Evolutionary conservation across 2,797 vertebrate species (phyloP), one percentile per base, ranked within the genome.

Genomic region (Coilia nasus): DNA sequence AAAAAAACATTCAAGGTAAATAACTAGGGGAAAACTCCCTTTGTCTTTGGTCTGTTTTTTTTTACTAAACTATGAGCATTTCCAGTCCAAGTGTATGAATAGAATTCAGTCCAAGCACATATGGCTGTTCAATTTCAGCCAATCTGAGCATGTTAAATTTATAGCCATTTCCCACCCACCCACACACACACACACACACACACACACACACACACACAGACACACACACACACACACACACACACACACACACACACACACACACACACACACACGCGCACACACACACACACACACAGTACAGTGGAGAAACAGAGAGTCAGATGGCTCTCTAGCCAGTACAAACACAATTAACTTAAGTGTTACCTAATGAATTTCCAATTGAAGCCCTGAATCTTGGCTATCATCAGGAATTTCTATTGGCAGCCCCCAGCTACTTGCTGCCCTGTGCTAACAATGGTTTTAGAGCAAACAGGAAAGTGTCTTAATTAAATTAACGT

Each of bases 311-410:
- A 41, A 12, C 71, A 78, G 35, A 41, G 88, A 90, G 87, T 83
- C 88, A 88, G 91, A 92, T 93, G 92, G 85, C 91, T 86, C 90
- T 82, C 82, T 85, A 44, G 64, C 78, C 87, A 88, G 83, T 90
- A 87, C 87, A 88, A 92, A 90, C 89, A 86, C 85, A 92, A 91
- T 93, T 92, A 92, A 92, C 83, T 85, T 92, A 91, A 93, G 92
- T 92, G 91, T 88, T 89, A 89, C 87, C 87, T 93, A 92, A 94
- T 94, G 89, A 92, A 92, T 91, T 90, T 93, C 89, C 91, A 88
- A 91, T 93, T 91, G 88, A 87, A 92, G 89, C 90, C 91, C 87
- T 83, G 85, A 83, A 88, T 89, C 83, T 86, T 54, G 83, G 83
- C 89, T 92, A 93, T 93, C 90, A 93, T 91, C 87, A 90, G 89